Evolutionary conservation across 2,113 vertebrate species (phyloP), one percentile per base, ranked within the genome.

Genomic region (Todiramphus saurophagus): DNA sequence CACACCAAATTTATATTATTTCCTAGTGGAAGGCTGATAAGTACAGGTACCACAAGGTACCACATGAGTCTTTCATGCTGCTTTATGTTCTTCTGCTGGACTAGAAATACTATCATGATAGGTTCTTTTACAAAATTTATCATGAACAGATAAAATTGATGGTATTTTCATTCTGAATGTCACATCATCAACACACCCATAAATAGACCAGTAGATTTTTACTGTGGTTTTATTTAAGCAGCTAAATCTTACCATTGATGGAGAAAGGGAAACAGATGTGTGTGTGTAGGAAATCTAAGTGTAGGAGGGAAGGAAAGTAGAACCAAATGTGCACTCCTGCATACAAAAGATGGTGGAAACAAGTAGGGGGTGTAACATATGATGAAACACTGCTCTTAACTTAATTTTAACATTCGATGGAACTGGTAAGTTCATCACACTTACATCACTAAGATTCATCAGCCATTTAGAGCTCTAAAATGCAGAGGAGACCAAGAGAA

Each of bases 281-380:
- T 46, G 25, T 30, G 16, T 11, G 7, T 17, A 87, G 27, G 58
- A 85, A 93, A 87, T 31, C 2, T 23, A 92, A 68, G 59, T 13
- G n/a, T 53, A 76, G 94, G 67, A 92, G 83, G 85, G n/a, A 95
- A 68, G 43, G 35, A 85, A 91, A 93, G 86, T 15, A 94, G 63
- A 87, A 92, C 21, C 31, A 75, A 93, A 90, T 83, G 79, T 69
- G 72, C 88, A 83, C 44, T 75, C 48, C 44, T 73, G 70, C 70
- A 53, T 28, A 83, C 44, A 92, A 83, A 91, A 87, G 66, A 84
- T 28, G n/a, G 60, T 39, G 39, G 79, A 35, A 92, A 50, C 39
- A 93, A 90, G 72, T 31, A 5, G 27, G 24, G 79, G 31, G 16
- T 69, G 50, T 58, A 75, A 68, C 48, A 79, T 28, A 63, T 60